Evolutionary conservation across 2,888 invertebrate genomes (phyloP).

Genomic region (Orchesella flavescens): DNA sequence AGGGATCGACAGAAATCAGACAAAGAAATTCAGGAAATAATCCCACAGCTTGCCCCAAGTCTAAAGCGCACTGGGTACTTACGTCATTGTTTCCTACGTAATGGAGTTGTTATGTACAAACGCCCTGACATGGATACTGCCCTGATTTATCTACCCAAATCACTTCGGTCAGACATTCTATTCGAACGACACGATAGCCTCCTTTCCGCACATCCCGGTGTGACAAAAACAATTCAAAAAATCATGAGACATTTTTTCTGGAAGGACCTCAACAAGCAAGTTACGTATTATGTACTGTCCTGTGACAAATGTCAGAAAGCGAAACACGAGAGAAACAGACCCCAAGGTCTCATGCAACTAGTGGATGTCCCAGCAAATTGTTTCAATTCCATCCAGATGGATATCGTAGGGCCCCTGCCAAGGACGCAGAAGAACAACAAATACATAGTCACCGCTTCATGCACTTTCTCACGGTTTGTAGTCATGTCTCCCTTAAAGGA

Average conservation of each 20-base stretch:
- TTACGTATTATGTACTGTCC: background rate
- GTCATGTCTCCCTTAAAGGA: background rate
- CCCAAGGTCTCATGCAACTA: background rate
- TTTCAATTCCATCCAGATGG: background rate
- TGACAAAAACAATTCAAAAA: background rate
- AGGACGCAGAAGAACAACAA: background rate
- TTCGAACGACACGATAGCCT: background rate
- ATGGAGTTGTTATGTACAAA: background rate
- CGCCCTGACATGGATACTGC: background rate
- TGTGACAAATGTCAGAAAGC: constrained; percentile 18
- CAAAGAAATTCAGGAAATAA: background rate
- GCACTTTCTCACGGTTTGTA: background rate
- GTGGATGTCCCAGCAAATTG: background rate
- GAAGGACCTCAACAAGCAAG: background rate
- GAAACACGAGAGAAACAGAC: background rate
- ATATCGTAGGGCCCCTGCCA: background rate
- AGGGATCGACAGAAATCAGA: background rate
- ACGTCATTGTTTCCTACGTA: background rate
- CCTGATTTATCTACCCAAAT: background rate
- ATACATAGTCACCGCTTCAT: background rate
- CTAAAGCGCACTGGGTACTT: background rate
- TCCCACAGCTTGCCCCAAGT: background rate
- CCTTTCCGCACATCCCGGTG: background rate
- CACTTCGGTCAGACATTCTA: background rate
- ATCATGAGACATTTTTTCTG: background rate